Evolutionary conservation across 2,797 vertebrate species (phyloP).

Genomic region (Eutrigla gurnardus): DNA sequence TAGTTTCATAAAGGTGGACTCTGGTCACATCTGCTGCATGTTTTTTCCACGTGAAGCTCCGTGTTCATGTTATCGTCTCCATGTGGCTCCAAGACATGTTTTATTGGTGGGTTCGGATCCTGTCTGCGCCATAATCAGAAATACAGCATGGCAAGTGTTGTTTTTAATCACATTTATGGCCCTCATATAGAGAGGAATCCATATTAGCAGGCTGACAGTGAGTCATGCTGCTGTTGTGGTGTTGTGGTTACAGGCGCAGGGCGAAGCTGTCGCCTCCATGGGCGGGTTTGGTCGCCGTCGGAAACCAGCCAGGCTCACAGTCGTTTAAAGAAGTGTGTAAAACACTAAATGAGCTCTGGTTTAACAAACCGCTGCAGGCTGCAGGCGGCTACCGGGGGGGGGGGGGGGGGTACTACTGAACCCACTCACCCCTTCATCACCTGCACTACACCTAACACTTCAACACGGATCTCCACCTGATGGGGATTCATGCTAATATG

Average conservation of each 20-base stretch:
- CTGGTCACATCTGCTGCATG: no score
- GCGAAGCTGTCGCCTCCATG: slow-evolving; percentile 72
- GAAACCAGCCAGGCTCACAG: slow-evolving; percentile 67
- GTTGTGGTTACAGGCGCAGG: slow-evolving; percentile 69
- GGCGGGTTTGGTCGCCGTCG: slow-evolving; percentile 66
- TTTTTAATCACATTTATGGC: slow-evolving; percentile 54
- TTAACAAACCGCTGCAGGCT: slow-evolving; percentile 60
- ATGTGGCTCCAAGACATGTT: slow-evolving; percentile 12
- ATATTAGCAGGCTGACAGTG: slow-evolving; percentile 42
- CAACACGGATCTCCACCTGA: background rate
- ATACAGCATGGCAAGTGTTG: slow-evolving; percentile 48
- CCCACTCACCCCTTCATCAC: slow-evolving; percentile 31
- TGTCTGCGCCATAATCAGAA: slow-evolving; percentile 51
- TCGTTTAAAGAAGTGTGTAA: slow-evolving; percentile 76
- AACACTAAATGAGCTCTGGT: slow-evolving; percentile 74
- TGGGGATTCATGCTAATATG: background rate
- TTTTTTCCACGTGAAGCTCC: background rate
- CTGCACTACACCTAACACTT: background rate
- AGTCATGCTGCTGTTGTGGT: slow-evolving; percentile 65
- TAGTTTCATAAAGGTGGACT: background rate
- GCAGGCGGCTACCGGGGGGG: slow-evolving; percentile 56
- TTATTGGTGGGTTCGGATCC: slow-evolving; percentile 43
- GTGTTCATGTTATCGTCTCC: background rate
- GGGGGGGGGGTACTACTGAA: slow-evolving; percentile 29
- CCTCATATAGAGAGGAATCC: slow-evolving; percentile 36